Evolutionary conservation across 2,113 vertebrate species (phyloP).

Genomic region (Merops nubicus): DNA sequence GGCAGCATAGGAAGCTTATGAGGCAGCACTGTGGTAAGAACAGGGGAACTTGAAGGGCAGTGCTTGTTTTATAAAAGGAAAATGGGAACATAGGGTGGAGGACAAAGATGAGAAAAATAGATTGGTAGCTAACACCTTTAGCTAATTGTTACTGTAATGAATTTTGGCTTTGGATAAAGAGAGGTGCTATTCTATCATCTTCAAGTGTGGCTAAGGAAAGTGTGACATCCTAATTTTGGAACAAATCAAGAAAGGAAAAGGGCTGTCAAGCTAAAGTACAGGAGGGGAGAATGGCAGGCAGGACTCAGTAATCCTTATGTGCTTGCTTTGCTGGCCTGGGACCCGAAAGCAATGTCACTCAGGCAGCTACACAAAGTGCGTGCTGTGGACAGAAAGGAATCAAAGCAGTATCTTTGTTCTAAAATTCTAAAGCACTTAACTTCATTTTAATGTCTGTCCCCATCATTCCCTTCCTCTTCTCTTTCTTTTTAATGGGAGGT

Average conservation of each 20-base stretch:
- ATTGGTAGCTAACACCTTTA: not conserved
- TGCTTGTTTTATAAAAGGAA: not conserved
- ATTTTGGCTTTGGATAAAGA: not conserved
- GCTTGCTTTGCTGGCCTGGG: not conserved
- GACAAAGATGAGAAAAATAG: not conserved
- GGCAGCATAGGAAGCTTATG: not conserved
- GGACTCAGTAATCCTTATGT: not conserved
- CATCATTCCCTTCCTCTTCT: not conserved
- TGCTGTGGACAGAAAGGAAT: not conserved
- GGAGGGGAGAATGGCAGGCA: not conserved
- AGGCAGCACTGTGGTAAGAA: not conserved
- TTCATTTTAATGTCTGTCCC: not conserved
- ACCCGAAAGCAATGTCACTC: not conserved
- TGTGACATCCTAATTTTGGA: not conserved
- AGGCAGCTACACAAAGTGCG: not conserved
- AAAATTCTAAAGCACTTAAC: not conserved
- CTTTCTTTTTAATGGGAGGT: not conserved
- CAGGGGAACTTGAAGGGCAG: not conserved
- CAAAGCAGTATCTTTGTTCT: not conserved
- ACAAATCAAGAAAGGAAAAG: not conserved
- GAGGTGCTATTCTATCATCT: not conserved
- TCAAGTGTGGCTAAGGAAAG: not conserved
- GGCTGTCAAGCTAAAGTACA: not conserved
- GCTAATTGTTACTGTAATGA: slow-evolving; percentile 6
- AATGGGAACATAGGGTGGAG: not conserved